Conservation (phyloP, 2,113 vertebrate species). For the Corydoras sp. region DNA sequence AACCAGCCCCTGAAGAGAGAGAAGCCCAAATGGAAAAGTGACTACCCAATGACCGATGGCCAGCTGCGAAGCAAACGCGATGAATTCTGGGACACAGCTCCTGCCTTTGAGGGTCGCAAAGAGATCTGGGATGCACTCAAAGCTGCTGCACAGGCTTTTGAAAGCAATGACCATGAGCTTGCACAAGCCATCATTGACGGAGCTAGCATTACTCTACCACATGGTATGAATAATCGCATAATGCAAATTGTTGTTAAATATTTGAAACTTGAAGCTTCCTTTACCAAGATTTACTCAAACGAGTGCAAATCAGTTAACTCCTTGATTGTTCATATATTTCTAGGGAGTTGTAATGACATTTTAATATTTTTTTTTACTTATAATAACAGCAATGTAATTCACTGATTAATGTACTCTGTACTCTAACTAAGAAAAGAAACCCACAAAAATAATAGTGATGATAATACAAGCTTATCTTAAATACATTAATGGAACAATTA, state of each 20-base stretch:
- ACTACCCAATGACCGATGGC: constrained; percentile 97
- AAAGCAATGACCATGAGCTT: constrained; percentile 92
- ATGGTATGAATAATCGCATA: constrained; percentile 65
- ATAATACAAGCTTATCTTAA: too few relatives aligned
- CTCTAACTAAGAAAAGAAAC: too few relatives aligned
- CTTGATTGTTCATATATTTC: too few relatives aligned
- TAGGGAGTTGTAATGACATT: too few relatives aligned
- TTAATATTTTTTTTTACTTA: too few relatives aligned
- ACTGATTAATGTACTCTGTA: too few relatives aligned
- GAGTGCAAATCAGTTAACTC: too few relatives aligned
- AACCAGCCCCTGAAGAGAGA: constrained; percentile 96
- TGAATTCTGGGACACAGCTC: constrained; percentile 92
- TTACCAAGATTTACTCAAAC: too few relatives aligned
- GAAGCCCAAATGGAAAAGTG: constrained; percentile 98
- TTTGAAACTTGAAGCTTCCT: too few relatives aligned
- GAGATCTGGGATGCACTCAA: constrained; percentile 98
- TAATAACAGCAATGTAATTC: too few relatives aligned
- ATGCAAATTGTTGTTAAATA: not conserved
- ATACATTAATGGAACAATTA: too few relatives aligned
- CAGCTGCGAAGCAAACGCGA: constrained; percentile 96
- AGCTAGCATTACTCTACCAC: constrained; percentile 92
- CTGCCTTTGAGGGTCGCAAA: constrained; percentile 60
- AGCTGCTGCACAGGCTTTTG: constrained; percentile 90
- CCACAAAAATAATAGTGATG: too few relatives aligned
- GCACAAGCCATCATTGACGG: constrained; percentile 97